Evolutionary conservation across 2,888 invertebrate species (phyloP).

Genomic region (Sepioteuthis lessoniana): DNA sequence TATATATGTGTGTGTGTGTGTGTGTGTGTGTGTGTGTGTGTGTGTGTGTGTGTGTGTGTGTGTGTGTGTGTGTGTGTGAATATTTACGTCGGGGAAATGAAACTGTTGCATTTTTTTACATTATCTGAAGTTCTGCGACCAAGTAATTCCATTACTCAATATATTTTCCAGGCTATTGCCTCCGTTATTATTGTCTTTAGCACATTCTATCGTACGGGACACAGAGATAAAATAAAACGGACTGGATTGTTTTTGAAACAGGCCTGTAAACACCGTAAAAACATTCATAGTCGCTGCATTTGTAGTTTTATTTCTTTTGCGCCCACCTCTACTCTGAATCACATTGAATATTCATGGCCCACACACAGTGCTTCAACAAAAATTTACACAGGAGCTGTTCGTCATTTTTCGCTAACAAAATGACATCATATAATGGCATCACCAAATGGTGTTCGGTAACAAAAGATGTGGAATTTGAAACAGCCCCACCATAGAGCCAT

Average conservation of each 20-base stretch:
- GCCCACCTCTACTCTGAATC: neutral
- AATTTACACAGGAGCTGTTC: neutral
- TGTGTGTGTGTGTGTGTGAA: too few relatives aligned
- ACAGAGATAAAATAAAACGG: too few relatives aligned
- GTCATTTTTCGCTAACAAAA: neutral
- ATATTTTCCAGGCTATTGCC: too few relatives aligned
- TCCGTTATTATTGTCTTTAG: too few relatives aligned
- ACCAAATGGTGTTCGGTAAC: neutral
- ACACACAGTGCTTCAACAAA: neutral
- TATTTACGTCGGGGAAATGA: too few relatives aligned
- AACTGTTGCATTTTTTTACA: too few relatives aligned
- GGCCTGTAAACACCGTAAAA: neutral
- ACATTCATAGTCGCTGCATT: neutral
- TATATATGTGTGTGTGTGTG: too few relatives aligned
- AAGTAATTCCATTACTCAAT: too few relatives aligned
- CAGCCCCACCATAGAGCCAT: neutral
- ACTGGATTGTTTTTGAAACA: neutral
- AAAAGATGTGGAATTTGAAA: neutral
- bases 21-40: too few relatives aligned
- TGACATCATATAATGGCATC: neutral
- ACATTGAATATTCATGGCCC: neutral
- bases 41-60: too few relatives aligned
- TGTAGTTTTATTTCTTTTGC: neutral
- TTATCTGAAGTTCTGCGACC: too few relatives aligned
- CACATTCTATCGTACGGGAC: too few relatives aligned